phyloP scores from a whole-genome alignment of 2,888 invertebrate species.

The Carcina quercana region DNA sequence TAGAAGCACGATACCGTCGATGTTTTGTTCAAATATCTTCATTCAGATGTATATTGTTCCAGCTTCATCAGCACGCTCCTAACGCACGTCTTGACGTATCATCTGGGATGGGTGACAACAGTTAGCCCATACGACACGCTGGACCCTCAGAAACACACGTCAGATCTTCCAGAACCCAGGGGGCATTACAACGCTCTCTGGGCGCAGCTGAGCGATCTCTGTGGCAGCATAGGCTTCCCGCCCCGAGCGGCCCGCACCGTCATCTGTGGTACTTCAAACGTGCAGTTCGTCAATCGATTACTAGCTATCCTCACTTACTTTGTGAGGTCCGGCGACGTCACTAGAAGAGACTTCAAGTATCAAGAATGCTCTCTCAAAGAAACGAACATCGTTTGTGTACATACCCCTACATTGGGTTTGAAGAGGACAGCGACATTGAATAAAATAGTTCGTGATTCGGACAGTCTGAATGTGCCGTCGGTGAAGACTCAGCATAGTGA shows the following conservation, averaged over 20 bases:
- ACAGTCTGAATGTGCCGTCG: constrained; percentile 32
- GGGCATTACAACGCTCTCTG: constrained; percentile 90
- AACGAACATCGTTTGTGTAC: constrained; percentile 50
- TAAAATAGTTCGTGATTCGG: constrained; percentile 22
- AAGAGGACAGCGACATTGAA: constrained; percentile 26
- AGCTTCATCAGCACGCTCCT: constrained; percentile 93
- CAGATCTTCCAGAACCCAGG: constrained; percentile 13
- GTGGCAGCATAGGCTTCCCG: constrained; percentile 89
- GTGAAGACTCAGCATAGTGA: constrained; percentile 46
- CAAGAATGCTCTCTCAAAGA: constrained; percentile 44
- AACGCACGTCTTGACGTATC: constrained; percentile 91
- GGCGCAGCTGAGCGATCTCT: constrained; percentile 91
- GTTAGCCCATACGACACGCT: constrained; percentile 71
- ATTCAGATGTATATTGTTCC: constrained; percentile 45
- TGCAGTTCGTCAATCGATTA: constrained; percentile 80
- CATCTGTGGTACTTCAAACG: constrained; percentile 80
- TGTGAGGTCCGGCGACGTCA: constrained; percentile 85
- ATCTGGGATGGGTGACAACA: constrained; percentile 93
- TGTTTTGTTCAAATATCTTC: neutral
- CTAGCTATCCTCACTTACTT: constrained; percentile 90
- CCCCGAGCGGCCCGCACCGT: constrained; percentile 86
- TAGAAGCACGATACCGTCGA: neutral
- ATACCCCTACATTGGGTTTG: constrained; percentile 22
- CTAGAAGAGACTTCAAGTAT: constrained; percentile 59
- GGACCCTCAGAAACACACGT: constrained; percentile 44